Evolutionary conservation across 2,888 invertebrate species (phyloP).

Genomic region (Idaea dimidiata): DNA sequence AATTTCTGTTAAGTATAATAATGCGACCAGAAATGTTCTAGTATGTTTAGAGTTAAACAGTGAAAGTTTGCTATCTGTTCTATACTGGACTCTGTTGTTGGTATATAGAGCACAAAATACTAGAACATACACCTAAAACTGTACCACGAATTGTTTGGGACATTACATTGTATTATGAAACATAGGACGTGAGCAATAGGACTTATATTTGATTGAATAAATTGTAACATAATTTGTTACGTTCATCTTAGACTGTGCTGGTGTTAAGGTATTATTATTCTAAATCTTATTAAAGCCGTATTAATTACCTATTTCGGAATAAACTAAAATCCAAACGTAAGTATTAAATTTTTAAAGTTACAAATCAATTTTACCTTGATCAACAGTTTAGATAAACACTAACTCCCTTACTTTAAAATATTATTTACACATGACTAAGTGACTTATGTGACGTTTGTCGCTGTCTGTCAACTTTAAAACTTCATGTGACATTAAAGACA

Average conservation of each 20-base stretch:
- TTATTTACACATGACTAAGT: too few species aligned
- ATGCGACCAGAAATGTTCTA: constrained; percentile 3
- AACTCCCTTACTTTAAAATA: too few species aligned
- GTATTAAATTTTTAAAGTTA: too few species aligned
- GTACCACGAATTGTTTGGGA: not conserved
- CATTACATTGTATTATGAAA: constrained; percentile 20
- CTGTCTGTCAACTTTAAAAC: too few species aligned
- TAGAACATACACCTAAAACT: not conserved
- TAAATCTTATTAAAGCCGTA: not conserved
- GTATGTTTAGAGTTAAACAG: not conserved
- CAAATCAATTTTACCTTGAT: too few species aligned
- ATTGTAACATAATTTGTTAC: constrained; percentile 9
- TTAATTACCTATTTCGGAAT: not conserved
- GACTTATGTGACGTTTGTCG: too few species aligned
- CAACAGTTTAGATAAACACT: too few species aligned
- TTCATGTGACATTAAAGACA: too few species aligned
- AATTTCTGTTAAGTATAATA: not conserved
- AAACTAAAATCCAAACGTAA: too few species aligned
- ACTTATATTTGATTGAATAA: constrained; percentile 26
- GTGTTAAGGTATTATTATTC: constrained; percentile 4
- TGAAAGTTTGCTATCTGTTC: not conserved
- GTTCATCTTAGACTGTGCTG: constrained; percentile 24
- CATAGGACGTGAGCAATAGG: constrained; percentile 29
- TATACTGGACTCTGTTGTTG: not conserved
- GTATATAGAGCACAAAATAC: not conserved